These are phyloP conservation scores for Sebastes itinus DNA, from an alignment of 2,797 vertebrate species.

Conservation along the genomic window DNA sequence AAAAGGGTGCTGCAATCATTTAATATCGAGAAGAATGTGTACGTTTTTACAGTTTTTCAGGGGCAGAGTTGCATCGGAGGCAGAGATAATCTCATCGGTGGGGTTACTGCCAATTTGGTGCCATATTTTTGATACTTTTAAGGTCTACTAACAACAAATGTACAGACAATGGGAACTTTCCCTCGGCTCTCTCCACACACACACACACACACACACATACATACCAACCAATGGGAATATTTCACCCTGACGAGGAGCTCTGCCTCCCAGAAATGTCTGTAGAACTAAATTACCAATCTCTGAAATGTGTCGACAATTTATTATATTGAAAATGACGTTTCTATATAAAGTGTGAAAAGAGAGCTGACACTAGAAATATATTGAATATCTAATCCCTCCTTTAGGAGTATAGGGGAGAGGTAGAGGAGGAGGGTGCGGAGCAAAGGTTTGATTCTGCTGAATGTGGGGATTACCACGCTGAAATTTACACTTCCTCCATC, in stretches of 20 bases:
- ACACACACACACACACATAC: no score
- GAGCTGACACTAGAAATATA: slow-evolving; percentile 32
- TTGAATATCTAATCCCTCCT: slow-evolving; percentile 31
- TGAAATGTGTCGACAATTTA: slow-evolving; percentile 5
- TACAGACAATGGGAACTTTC: not conserved
- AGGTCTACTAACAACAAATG: not conserved
- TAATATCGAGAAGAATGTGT: not conserved
- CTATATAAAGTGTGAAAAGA: slow-evolving; percentile 12
- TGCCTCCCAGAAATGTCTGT: not conserved
- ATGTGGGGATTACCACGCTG: slow-evolving; percentile 32
- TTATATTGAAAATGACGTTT: slow-evolving; percentile 34
- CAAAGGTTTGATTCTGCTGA: slow-evolving; percentile 37
- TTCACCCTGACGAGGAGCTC: not conserved
- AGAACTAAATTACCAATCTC: not conserved
- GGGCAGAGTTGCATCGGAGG: not conserved
- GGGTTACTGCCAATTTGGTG: not conserved
- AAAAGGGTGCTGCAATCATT: not conserved
- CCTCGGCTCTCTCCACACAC: not conserved
- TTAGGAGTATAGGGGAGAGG: not conserved
- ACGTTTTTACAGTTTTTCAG: not conserved
- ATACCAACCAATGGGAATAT: not conserved
- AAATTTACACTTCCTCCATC: slow-evolving; percentile 26
- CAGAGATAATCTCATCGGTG: not conserved
- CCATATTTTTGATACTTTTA: slow-evolving; percentile 5
- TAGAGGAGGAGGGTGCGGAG: slow-evolving; percentile 3